Percentiles rank a stretch among this genome's conserved stretches.
Evolutionary conservation across 1,140 invertebrate species (phyloP).

Genomic region (Drosophila triauraria): DNA sequence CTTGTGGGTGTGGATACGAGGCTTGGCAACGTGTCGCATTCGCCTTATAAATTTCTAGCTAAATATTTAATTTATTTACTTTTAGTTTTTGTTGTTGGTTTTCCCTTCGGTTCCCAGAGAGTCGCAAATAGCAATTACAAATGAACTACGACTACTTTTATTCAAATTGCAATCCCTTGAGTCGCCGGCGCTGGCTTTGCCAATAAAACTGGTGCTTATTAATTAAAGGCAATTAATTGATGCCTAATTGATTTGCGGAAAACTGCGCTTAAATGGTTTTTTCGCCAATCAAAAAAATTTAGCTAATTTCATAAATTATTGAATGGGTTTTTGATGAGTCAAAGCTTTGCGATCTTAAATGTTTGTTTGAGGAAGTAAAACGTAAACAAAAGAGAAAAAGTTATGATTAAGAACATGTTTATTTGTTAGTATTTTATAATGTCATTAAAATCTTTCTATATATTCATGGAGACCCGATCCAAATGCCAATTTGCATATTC

Average conservation of each 20-base stretch:
- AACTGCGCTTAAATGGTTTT: conserved; percentile 27
- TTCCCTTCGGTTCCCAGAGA: conserved; percentile 19
- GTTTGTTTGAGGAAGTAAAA: conserved; percentile 15
- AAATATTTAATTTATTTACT: conserved; percentile 81
- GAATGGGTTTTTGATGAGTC: conserved; percentile 18
- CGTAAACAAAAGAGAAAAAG: no score
- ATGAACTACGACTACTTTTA: conserved; percentile 61
- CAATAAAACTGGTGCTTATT: conserved; percentile 53
- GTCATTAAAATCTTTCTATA: no score
- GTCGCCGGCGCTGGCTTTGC: conserved; percentile 7
- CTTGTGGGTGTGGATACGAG: conserved; percentile 58
- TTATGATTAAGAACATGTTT: neutral
- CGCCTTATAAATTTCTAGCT: conserved; percentile 74
- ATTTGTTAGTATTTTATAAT: neutral
- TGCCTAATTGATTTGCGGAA: conserved; percentile 62
- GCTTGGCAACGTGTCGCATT: conserved; percentile 77
- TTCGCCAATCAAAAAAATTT: conserved; percentile 13
- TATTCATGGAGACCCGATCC: neutral
- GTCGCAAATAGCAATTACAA: conserved; percentile 67
- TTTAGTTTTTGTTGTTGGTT: conserved; percentile 26
- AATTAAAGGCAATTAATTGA: conserved; percentile 72
- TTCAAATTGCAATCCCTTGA: conserved; percentile 69
- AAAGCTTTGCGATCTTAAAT: conserved; percentile 3
- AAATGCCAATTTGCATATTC: conserved; percentile 14
- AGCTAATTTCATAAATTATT: conserved; percentile 14